Evolutionary conservation across 2,888 invertebrate genomes (phyloP).

Genomic region (Amiota communis): DNA sequence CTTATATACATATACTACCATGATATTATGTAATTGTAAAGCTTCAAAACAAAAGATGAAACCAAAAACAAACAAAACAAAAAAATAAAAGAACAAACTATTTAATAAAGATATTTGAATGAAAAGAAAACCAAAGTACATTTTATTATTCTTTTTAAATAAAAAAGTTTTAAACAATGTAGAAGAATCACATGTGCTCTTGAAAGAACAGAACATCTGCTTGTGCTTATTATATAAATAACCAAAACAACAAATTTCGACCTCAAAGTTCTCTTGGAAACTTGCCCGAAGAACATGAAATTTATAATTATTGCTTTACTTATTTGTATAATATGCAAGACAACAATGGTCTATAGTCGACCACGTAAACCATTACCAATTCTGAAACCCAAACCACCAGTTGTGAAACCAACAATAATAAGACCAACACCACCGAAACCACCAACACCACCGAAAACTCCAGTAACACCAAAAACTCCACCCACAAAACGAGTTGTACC

Average conservation of each 20-base stretch:
- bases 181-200: no score
- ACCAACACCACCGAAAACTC: background rate
- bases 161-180: constrained; percentile 23
- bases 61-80: constrained; percentile 1
- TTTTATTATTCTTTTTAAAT: constrained; percentile 37
- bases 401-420: background rate
- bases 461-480: background rate
- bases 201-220: no score
- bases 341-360: background rate
- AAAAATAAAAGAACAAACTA: constrained; percentile 18
- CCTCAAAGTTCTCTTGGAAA: no score
- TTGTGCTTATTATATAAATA: no score
- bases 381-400: background rate
- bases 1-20: constrained; percentile 14
- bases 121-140: constrained; percentile 34
- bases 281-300: background rate
- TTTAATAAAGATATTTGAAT: constrained; percentile 30
- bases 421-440: background rate
- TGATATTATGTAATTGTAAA: constrained; percentile 38
- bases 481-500: background rate
- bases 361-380: background rate
- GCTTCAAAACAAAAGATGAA: constrained; percentile 40
- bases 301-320: background rate
- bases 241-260: no score
- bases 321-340: no score